Evolutionary conservation across 2,113 vertebrate species (phyloP).

Genomic region (Phrynosoma blainvillii): DNA sequence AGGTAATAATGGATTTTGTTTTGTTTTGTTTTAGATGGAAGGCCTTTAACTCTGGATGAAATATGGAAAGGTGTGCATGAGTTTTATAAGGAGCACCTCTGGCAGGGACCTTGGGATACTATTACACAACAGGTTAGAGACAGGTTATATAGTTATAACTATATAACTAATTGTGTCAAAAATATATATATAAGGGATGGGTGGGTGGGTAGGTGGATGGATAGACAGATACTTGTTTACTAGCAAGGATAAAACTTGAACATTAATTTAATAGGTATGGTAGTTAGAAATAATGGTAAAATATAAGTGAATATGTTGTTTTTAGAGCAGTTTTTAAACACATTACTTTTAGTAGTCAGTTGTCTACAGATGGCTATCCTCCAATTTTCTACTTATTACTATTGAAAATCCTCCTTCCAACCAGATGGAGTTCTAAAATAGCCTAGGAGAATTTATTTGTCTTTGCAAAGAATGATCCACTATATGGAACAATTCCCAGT

Average conservation of each 20-base stretch:
- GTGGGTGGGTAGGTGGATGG: no score
- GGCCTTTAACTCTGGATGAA: constrained; percentile 85
- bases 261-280: constrained; percentile 13
- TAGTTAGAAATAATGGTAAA: not conserved
- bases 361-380: not conserved
- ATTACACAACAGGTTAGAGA: constrained; percentile 90
- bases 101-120: constrained; percentile 84
- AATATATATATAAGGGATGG: no score
- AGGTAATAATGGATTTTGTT: constrained; percentile 36
- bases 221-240: not conserved
- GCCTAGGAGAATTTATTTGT: not conserved
- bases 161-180: no score
- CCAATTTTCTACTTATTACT: constrained; percentile 1
- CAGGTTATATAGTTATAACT: no score
- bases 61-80: constrained; percentile 86
- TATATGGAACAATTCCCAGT: constrained; percentile 5
- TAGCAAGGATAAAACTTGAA: not conserved
- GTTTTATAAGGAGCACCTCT: constrained; percentile 80
- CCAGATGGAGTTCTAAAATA: not conserved
- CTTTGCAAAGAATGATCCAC: not conserved
- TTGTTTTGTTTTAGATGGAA: constrained; percentile 81
- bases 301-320: not conserved
- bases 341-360: not conserved
- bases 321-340: not conserved
- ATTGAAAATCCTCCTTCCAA: not conserved